Conservation (phyloP, 2,113 vertebrate species). For the Xiphophorus couchianus region DNA sequence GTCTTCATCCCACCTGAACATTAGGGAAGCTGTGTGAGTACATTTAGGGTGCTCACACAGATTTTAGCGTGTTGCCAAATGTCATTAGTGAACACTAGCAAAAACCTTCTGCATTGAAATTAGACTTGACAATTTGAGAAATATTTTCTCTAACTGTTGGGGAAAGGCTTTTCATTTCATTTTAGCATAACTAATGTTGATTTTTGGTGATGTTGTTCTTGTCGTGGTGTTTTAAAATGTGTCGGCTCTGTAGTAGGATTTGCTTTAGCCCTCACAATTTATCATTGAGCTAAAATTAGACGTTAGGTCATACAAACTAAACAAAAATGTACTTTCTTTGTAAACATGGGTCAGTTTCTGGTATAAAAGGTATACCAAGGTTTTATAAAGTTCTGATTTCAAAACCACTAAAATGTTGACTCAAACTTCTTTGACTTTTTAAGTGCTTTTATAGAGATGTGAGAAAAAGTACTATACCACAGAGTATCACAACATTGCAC, state of each 20-base stretch:
- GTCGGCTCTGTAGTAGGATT: background rate
- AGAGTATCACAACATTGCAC: background rate
- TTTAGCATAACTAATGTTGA: slow-evolving; percentile 21
- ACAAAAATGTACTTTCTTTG: background rate
- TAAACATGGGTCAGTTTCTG: background rate
- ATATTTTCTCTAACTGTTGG: background rate
- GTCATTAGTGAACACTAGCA: slow-evolving; percentile 35
- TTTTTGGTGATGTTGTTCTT: background rate
- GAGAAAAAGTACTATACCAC: background rate
- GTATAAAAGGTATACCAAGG: background rate
- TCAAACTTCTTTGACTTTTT: background rate
- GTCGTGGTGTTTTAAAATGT: background rate
- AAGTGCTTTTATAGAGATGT: too few relatives aligned
- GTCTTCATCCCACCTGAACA: slow-evolving; percentile 50
- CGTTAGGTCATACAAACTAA: background rate
- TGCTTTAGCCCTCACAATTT: background rate
- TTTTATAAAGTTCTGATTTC: background rate
- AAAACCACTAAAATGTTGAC: background rate
- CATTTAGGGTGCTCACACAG: slow-evolving; percentile 15
- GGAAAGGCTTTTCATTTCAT: slow-evolving; percentile 20
- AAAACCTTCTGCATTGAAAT: slow-evolving; percentile 30
- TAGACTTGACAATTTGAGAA: slow-evolving; percentile 18
- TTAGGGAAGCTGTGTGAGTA: slow-evolving; percentile 37
- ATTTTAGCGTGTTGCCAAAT: slow-evolving; percentile 43
- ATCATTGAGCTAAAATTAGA: background rate